These are phyloP conservation scores for Crocidura indochinensis DNA, from an alignment of 2,797 vertebrate species.

Conservation along the genomic window DNA sequence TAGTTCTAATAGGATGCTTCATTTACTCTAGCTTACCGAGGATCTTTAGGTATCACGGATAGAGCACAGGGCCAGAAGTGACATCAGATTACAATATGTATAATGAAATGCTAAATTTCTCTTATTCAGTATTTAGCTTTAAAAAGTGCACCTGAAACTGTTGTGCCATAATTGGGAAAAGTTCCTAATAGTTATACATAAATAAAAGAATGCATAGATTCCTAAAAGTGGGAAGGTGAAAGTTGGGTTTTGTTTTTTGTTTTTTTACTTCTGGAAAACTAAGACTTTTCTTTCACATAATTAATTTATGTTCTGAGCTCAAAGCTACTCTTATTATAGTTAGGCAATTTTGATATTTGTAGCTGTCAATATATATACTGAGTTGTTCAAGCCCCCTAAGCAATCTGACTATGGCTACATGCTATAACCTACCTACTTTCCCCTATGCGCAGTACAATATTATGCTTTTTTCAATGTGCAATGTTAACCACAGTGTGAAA, in stretches of 20 bases:
- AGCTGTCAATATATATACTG: background rate
- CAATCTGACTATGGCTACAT: constrained; percentile 7
- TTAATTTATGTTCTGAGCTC: constrained; percentile 50
- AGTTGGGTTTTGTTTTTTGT: background rate
- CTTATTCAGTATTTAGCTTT: constrained; percentile 69
- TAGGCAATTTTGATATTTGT: constrained; percentile 23
- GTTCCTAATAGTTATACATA: background rate
- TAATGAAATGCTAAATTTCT: constrained; percentile 66
- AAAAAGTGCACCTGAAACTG: constrained; percentile 6
- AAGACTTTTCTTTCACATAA: background rate
- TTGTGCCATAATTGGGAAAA: constrained; percentile 54
- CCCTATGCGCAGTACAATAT: background rate
- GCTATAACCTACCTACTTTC: constrained; percentile 37
- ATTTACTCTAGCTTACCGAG: constrained; percentile 82
- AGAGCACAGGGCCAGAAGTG: constrained; percentile 18
- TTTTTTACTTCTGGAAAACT: constrained; percentile 49
- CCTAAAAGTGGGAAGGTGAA: constrained; percentile 53
- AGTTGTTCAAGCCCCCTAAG: background rate
- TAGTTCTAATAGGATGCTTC: constrained; percentile 84
- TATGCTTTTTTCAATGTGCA: background rate
- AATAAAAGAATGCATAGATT: constrained; percentile 45
- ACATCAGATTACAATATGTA: constrained; percentile 74
- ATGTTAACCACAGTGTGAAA: background rate
- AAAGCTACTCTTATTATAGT: constrained; percentile 10
- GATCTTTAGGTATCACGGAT: constrained; percentile 83